Evolutionary conservation across 2,113 vertebrate species (phyloP).

Genomic region (Camelus dromedarius): DNA sequence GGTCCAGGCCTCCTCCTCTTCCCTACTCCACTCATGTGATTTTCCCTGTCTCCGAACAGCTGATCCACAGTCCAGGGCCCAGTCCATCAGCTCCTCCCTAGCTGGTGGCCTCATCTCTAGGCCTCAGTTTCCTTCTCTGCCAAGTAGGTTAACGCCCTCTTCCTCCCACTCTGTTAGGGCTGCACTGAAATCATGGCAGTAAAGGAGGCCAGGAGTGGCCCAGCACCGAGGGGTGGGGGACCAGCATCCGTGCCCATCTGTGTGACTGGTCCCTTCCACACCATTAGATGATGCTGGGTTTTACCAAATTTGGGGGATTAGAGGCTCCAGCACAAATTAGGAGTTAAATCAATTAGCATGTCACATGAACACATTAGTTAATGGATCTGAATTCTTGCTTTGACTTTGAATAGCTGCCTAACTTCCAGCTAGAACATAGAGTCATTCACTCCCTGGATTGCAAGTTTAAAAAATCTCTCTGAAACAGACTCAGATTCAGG

Average conservation of each 20-base stretch:
- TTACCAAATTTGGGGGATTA: not conserved
- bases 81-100: not conserved
- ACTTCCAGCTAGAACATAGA: not conserved
- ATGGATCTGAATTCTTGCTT: not conserved
- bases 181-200: not conserved
- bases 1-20: not conserved
- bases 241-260: not conserved
- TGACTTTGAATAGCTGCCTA: not conserved
- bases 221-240: rapidly evolving
- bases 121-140: not conserved
- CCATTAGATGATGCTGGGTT: not conserved
- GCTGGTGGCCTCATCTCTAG: not conserved
- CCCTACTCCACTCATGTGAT: rapidly evolving
- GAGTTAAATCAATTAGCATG: not conserved
- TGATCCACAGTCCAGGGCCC: not conserved
- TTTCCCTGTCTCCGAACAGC: not conserved
- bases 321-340: not conserved
- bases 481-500: not conserved
- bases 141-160: not conserved
- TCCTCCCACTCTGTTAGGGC: not conserved
- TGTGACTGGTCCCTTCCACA: not conserved
- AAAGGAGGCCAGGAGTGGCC: not conserved
- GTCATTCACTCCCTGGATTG: not conserved
- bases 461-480: not conserved
- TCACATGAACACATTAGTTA: not conserved